phyloP scores from a whole-genome alignment of 1,140 invertebrate species.

The Danaus melanippus region DNA sequence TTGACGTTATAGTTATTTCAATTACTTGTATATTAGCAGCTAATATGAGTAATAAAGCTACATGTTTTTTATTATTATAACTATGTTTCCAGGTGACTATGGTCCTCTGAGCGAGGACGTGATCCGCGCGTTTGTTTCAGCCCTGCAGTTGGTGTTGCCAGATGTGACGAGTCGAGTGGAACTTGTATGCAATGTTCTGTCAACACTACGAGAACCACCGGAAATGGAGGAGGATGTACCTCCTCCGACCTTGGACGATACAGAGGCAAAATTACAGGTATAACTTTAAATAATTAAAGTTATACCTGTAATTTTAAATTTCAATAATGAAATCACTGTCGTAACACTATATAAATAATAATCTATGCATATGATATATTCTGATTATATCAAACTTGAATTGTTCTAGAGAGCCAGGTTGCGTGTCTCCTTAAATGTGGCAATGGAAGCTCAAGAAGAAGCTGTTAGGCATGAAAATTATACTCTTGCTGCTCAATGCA shows the following conservation, averaged over 20 bases:
- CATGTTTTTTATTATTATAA: background rate
- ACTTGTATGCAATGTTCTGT: conserved; percentile 45
- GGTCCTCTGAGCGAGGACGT: conserved; percentile 52
- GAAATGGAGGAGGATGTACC: conserved; percentile 30
- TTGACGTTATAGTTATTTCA: no score
- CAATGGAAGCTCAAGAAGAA: conserved; percentile 65
- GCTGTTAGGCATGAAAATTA: conserved; percentile 65
- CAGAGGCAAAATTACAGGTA: conserved; percentile 57
- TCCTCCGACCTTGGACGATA: conserved; percentile 38
- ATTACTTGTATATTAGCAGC: no score
- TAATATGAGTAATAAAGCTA: no score
- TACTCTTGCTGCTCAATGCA: conserved; percentile 59
- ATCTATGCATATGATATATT: no score
- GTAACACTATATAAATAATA: conserved; percentile 13
- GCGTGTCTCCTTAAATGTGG: conserved; percentile 65
- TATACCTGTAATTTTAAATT: no score
- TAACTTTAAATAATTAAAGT: no score
- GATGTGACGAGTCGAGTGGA: conserved; percentile 55
- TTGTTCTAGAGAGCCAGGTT: conserved; percentile 52
- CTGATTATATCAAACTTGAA: no score
- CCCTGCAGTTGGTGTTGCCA: conserved; percentile 50
- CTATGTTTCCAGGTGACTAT: conserved; percentile 43
- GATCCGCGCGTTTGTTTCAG: conserved; percentile 53
- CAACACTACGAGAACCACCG: conserved; percentile 49
- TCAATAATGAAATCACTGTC: no score